Conservation (phyloP, 2,113 vertebrate species). For the Malurus alboscapulatus region DNA sequence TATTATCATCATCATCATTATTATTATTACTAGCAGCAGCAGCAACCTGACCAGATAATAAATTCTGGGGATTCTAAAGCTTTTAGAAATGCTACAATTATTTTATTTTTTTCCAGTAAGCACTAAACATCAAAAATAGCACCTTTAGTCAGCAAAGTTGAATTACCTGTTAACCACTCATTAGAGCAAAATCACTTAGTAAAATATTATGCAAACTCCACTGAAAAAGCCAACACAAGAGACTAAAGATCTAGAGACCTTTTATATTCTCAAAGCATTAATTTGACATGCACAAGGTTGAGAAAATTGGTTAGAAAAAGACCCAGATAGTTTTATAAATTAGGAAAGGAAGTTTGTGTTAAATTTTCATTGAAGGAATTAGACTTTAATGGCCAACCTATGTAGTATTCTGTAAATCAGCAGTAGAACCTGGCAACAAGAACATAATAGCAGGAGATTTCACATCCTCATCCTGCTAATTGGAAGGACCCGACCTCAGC, state of each 20-base stretch:
- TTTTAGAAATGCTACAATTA: conserved; percentile 62
- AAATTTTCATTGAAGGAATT: conserved; percentile 4
- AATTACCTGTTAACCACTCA: conserved; percentile 54
- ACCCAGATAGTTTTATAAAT: background rate
- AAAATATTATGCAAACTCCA: conserved; percentile 39
- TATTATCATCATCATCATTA: background rate
- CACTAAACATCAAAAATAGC: conserved; percentile 62
- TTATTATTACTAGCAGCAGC: background rate
- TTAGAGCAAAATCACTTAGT: conserved; percentile 49
- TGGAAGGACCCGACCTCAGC: background rate
- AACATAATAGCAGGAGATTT: background rate
- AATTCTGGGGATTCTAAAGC: conserved; percentile 24
- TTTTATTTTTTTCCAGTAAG: conserved; percentile 55
- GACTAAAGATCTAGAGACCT: background rate
- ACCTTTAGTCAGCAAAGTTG: conserved; percentile 35
- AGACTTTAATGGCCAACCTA: background rate
- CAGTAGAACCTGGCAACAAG: background rate
- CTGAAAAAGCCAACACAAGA: background rate
- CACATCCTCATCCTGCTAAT: background rate
- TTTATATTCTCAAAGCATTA: background rate
- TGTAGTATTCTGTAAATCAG: background rate
- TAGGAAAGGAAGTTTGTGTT: background rate
- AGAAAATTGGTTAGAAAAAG: background rate
- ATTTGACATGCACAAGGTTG: background rate
- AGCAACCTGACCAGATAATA: background rate